phyloP scores from a whole-genome alignment of 2,888 invertebrate genomes.

The Pollenia angustigena region DNA sequence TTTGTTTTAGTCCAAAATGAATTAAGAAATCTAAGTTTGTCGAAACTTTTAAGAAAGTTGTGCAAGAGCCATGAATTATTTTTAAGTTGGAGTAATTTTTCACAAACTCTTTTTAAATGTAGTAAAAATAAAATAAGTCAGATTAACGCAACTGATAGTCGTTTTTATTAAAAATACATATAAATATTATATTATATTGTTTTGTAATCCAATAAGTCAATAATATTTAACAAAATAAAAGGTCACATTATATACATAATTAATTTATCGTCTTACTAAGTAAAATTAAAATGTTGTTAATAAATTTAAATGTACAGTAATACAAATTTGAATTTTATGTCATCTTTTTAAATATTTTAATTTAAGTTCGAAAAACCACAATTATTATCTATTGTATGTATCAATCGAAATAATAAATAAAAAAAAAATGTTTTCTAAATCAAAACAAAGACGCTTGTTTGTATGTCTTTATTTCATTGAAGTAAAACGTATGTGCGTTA shows the following conservation, averaged over 20 bases:
- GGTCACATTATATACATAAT: slow-evolving; percentile 41
- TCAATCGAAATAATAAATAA: background rate
- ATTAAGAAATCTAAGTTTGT: slow-evolving; percentile 11
- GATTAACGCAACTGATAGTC: slow-evolving; percentile 32
- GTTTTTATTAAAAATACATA: slow-evolving; percentile 1
- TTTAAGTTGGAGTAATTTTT: slow-evolving; percentile 30
- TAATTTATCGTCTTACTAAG: background rate
- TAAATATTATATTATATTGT: slow-evolving; percentile 3
- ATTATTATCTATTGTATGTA: too few species aligned
- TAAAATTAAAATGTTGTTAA: slow-evolving; percentile 31
- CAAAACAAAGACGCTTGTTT: background rate
- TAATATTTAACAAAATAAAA: slow-evolving; percentile 34
- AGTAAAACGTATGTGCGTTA: too few species aligned
- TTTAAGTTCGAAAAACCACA: background rate
- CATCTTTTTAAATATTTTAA: background rate
- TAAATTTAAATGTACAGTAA: slow-evolving; percentile 41
- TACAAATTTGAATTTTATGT: background rate
- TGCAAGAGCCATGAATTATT: slow-evolving; percentile 42
- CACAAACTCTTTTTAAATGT: slow-evolving; percentile 23
- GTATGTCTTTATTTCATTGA: too few species aligned
- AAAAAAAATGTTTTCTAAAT: background rate
- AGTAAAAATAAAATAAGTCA: slow-evolving; percentile 19
- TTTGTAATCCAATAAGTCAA: slow-evolving; percentile 47
- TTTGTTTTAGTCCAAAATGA: slow-evolving; percentile 20
- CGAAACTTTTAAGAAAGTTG: slow-evolving; percentile 12